A percentile compares a stretch with the other conserved stretches of the same genome.
Conservation (phyloP, 2,888 invertebrate species). For the Acrobasis suavella region DNA sequence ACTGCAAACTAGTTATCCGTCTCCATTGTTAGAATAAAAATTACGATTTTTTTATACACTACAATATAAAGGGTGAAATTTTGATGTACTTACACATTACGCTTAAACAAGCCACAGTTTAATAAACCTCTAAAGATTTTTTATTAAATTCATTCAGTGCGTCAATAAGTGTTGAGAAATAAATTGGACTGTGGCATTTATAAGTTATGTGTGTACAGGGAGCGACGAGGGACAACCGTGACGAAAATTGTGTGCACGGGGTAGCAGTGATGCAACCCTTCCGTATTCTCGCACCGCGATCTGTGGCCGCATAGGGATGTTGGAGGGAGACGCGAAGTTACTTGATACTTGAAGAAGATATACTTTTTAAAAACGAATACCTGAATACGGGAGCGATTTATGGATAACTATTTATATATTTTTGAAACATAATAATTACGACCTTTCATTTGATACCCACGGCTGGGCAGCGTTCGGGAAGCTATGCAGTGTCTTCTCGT, state of each 20-base stretch:
- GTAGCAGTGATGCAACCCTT: slow-evolving; percentile 75
- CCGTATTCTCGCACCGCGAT: slow-evolving; percentile 60
- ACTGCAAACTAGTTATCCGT: slow-evolving; percentile 72
- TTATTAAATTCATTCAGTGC: slow-evolving; percentile 29
- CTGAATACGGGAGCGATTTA: too few species aligned
- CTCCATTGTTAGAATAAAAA: slow-evolving; percentile 71
- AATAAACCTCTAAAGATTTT: slow-evolving; percentile 25
- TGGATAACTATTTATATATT: too few species aligned
- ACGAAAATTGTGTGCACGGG: slow-evolving; percentile 64
- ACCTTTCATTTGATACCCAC: too few species aligned
- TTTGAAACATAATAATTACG: too few species aligned
- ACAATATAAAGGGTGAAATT: slow-evolving; percentile 54
- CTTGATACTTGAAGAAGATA: slow-evolving; percentile 45
- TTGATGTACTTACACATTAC: slow-evolving; percentile 31
- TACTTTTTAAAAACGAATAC: too few species aligned
- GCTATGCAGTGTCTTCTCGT: too few species aligned
- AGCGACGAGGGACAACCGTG: slow-evolving; percentile 63
- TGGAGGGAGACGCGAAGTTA: slow-evolving; percentile 28
- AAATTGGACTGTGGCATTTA: slow-evolving; percentile 37
- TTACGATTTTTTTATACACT: slow-evolving; percentile 58
- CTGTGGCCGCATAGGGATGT: slow-evolving; percentile 65
- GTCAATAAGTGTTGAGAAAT: background rate
- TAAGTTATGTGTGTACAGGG: slow-evolving; percentile 32
- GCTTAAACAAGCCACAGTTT: slow-evolving; percentile 37
- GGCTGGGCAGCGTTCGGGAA: too few species aligned